These are phyloP conservation scores for Caenorhabditis angaria DNA, from an alignment of 2,888 invertebrate genomes.

Conservation along the genomic window DNA sequence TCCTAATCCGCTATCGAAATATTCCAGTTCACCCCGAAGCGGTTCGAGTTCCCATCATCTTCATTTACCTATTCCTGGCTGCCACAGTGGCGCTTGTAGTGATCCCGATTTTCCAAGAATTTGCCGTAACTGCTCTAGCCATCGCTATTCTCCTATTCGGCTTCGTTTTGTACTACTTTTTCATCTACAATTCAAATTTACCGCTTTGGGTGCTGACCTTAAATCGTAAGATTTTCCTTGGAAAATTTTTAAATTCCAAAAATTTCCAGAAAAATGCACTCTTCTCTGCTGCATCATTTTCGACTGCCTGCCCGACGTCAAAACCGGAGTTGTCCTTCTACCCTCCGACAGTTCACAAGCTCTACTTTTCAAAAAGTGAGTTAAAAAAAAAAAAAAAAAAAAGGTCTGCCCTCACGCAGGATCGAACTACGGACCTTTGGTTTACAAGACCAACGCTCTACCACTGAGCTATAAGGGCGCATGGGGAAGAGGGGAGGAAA, in stretches of 20 bases:
- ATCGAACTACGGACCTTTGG: constrained; percentile 54
- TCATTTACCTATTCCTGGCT: constrained; percentile 58
- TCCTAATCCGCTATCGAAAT: constrained; percentile 63
- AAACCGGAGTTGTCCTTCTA: constrained; percentile 45
- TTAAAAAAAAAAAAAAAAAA: no score
- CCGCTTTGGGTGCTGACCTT: constrained; percentile 50
- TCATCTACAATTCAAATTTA: constrained; percentile 57
- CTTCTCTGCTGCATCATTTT: constrained; percentile 62
- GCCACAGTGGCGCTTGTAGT: constrained; percentile 68
- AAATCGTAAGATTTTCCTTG: constrained; percentile 51
- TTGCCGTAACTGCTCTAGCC: constrained; percentile 61
- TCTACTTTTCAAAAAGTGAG: constrained; percentile 51
- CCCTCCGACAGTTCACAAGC: constrained; percentile 66
- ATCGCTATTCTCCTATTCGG: constrained; percentile 64
- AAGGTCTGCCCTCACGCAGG: constrained; percentile 55
- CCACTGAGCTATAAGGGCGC: constrained; percentile 55
- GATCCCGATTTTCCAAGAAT: constrained; percentile 68
- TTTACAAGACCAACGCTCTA: constrained; percentile 55
- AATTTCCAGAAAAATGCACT: constrained; percentile 59
- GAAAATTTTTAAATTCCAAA: not conserved
- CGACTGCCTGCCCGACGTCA: constrained; percentile 69
- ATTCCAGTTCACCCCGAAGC: constrained; percentile 71
- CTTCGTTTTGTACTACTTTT: constrained; percentile 65
- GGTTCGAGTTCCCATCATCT: constrained; percentile 63
- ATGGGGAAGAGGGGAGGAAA: no score